Evolutionary conservation across 2,888 invertebrate genomes (phyloP).

Genomic region (Lottia scabra): DNA sequence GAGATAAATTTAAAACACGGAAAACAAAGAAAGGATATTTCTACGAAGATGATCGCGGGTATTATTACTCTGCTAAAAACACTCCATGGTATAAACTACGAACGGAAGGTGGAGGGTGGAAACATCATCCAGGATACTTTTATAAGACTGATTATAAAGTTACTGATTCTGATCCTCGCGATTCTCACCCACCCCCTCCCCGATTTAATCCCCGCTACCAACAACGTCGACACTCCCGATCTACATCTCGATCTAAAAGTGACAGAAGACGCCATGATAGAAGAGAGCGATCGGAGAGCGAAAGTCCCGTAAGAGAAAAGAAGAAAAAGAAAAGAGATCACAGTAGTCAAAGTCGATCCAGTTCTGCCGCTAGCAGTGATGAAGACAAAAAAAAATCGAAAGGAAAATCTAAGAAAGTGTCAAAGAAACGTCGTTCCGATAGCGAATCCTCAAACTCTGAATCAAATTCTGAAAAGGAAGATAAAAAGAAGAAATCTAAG

Average conservation of each 20-base stretch:
- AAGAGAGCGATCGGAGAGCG: background rate
- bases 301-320: background rate
- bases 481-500: conserved; percentile 15
- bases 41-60: background rate
- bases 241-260: background rate
- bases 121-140: background rate
- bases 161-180: background rate
- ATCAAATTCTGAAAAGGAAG: background rate
- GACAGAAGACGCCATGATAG: background rate
- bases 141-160: background rate
- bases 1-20: too few species aligned
- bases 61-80: background rate
- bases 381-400: background rate
- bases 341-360: background rate
- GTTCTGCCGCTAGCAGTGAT: background rate
- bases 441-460: background rate
- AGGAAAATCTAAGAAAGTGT: conserved; percentile 4
- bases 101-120: background rate
- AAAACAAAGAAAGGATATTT: too few species aligned
- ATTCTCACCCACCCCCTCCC: background rate
- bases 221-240: background rate
- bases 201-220: background rate
- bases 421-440: background rate
- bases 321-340: conserved; percentile 1
- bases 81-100: background rate